Percentiles rank a stretch among this genome's conserved stretches.
These are phyloP conservation scores for Ochotona princeps DNA, from an alignment of 2,113 vertebrate species.

Conservation along the genomic window DNA sequence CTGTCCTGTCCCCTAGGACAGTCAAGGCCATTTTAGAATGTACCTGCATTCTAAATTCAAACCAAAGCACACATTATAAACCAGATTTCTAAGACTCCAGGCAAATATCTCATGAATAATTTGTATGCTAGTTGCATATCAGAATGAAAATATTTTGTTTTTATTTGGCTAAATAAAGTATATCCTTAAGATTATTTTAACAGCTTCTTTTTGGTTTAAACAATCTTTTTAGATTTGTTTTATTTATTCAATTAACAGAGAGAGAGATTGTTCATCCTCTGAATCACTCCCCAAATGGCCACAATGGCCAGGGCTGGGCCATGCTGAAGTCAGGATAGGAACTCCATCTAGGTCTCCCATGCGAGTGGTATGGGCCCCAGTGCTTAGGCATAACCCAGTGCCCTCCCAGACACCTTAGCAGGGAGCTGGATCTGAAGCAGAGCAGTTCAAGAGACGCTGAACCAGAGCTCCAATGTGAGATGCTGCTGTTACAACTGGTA, in stretches of 20 bases:
- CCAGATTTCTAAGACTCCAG: not conserved
- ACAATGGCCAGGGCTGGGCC: too few relatives aligned
- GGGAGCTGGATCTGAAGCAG: too few relatives aligned
- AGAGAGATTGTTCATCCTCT: too few relatives aligned
- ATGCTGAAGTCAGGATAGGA: too few relatives aligned
- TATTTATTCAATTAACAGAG: not conserved
- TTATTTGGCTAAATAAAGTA: not conserved
- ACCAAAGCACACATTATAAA: not conserved
- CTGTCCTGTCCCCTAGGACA: rapidly evolving
- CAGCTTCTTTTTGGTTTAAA: not conserved
- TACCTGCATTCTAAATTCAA: not conserved
- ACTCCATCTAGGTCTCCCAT: too few relatives aligned
- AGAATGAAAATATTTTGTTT: conserved; percentile 22
- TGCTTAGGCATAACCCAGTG: too few relatives aligned
- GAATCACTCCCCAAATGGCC: too few relatives aligned
- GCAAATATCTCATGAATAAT: not conserved
- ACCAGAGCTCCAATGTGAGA: too few relatives aligned
- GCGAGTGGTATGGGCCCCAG: too few relatives aligned
- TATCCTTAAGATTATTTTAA: not conserved
- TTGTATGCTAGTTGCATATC: not conserved
- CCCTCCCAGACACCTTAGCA: too few relatives aligned
- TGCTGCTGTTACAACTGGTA: too few relatives aligned
- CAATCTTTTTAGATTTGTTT: not conserved
- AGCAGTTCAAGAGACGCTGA: too few relatives aligned
- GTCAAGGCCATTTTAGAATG: not conserved